These are phyloP conservation scores for Stomatorhinus walkeri DNA, from an alignment of 2,797 vertebrate genomes.

Conservation along the genomic window DNA sequence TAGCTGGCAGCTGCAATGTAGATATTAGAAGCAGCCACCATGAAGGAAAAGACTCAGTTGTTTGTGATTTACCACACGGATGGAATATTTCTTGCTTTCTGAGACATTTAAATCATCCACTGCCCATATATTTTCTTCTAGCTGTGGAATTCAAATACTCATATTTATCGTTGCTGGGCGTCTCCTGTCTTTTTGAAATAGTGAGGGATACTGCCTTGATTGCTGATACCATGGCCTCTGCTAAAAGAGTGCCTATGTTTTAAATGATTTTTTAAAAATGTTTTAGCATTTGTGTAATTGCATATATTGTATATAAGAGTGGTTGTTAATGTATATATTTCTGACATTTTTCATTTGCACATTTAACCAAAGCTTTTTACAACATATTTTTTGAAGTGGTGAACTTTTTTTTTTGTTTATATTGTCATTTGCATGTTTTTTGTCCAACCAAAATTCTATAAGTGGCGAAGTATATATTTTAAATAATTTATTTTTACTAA, in stretches of 20 bases:
- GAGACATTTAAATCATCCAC: background rate
- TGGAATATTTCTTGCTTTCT: background rate
- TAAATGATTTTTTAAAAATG: background rate
- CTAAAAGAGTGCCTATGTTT: background rate
- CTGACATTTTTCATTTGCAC: background rate
- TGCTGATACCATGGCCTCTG: background rate
- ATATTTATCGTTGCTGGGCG: background rate
- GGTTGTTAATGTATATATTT: background rate
- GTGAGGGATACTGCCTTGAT: background rate
- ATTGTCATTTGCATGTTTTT: background rate
- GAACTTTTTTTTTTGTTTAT: background rate
- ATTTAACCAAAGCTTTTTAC: background rate
- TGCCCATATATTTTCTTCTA: background rate
- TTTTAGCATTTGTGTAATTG: background rate
- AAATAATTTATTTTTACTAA: background rate
- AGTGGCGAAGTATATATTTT: background rate
- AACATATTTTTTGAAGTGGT: background rate
- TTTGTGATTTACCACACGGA: conserved; percentile 10
- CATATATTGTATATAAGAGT: background rate
- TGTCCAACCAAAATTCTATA: background rate
- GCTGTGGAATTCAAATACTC: background rate
- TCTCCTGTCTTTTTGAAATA: background rate
- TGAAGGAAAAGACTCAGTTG: background rate
- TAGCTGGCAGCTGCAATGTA: background rate
- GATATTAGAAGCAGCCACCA: background rate